Evolutionary conservation across 2,113 vertebrate species (phyloP), one percentile per base, ranked within the genome.

Genomic region (Pterocles burchelli): DNA sequence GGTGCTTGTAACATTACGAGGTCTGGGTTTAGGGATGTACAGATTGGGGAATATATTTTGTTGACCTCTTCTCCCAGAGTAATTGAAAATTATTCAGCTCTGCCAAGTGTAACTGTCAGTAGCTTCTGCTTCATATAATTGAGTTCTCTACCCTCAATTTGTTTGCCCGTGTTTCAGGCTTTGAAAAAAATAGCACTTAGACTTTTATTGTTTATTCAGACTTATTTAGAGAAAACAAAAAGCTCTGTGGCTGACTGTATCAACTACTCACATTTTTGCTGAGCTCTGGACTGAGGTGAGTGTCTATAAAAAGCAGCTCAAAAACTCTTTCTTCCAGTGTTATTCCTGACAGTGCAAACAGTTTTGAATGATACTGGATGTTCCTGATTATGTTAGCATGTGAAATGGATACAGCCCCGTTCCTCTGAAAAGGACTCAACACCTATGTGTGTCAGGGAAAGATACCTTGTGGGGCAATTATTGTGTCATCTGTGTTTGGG

Each of bases 1-100:
- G 68, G 31, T 57, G 78, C 52, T 84, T 25, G 15, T 65, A 93
- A 81, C 1, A 4, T 87, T 68, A 89, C 66, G 33, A 94, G 36
- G 38, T 90, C 73, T 68, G 46, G 43, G 45, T 93, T 89, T 89
- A 87, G 70, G 80, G 93, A 90, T 20, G 49, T 67, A 75, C 76
- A 92, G 72, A 90, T 6, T 78, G 31, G 70, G 88, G 86, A 90
- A 87, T 16, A 43, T 72, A 75, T 86, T 97, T 89, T 89, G 70
- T 71, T 92, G 95, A 96, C 95, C 92, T 95, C 70, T 81, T 89
- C 85, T 96, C 54, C 31, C 54, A 93, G 45, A 96, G 74, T 95
- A 96, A 97, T 92, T 96, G 93, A 96, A 97, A 95, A 96, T 96
- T 92, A 96, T 92, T 97, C 92, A 96, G 70, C 92, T 94, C 68